Evolutionary conservation across 2,797 vertebrate genomes (phyloP).

Genomic region (Parauchenoglanis ngamensis): DNA sequence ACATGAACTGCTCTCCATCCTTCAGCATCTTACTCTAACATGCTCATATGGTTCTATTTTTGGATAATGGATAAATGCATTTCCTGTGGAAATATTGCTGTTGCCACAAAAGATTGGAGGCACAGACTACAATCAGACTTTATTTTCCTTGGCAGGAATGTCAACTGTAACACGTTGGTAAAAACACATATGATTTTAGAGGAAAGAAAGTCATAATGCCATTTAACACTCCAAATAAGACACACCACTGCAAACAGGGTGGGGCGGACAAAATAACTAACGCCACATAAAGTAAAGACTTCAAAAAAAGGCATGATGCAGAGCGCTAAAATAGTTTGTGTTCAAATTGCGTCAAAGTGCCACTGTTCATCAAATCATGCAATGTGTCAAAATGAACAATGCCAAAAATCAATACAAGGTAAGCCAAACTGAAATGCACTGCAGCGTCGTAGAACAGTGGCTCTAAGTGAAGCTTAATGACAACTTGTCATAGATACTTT

Average conservation of each 20-base stretch:
- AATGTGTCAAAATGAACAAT: neutral
- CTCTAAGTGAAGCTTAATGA: neutral
- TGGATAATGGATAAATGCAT: slow-evolving; percentile 23
- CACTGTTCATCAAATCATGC: neutral
- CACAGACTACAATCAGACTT: slow-evolving; percentile 11
- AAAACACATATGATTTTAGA: slow-evolving; percentile 15
- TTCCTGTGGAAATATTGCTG: slow-evolving; percentile 36
- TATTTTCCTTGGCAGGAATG: slow-evolving; percentile 16
- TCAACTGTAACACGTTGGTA: slow-evolving; percentile 11
- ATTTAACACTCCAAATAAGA: slow-evolving; percentile 20
- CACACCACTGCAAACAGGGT: slow-evolving; percentile 20
- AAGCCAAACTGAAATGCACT: neutral
- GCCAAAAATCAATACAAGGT: neutral
- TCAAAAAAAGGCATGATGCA: neutral
- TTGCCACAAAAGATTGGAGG: slow-evolving; percentile 21
- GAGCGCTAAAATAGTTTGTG: neutral
- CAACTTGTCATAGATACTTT: neutral
- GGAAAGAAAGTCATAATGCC: slow-evolving; percentile 1
- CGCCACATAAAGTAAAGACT: neutral
- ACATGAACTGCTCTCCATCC: slow-evolving; percentile 6
- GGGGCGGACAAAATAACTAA: slow-evolving; percentile 23
- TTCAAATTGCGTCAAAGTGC: neutral
- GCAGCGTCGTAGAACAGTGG: neutral
- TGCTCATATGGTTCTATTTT: slow-evolving; percentile 19
- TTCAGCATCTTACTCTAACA: slow-evolving; percentile 9